These are phyloP conservation scores for Trogon surrucura DNA, from an alignment of 2,113 vertebrate genomes.

Conservation along the genomic window DNA sequence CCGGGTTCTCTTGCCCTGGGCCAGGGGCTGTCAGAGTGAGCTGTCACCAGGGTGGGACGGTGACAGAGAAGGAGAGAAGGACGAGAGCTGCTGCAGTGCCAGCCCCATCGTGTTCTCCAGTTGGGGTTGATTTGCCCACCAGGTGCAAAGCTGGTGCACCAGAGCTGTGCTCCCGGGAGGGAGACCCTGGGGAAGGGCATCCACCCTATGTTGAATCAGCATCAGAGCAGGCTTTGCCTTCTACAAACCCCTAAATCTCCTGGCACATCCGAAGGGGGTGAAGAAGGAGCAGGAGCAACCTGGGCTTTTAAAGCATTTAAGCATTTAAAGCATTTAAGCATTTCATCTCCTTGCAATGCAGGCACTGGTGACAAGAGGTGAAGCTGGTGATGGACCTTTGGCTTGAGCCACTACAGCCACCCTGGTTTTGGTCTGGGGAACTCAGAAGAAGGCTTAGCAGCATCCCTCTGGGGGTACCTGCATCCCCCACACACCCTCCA, in stretches of 20 bases:
- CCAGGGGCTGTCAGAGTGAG: background rate
- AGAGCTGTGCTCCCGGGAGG: no score
- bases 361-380: background rate
- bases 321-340: background rate
- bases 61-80: background rate
- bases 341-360: background rate
- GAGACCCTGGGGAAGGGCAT: background rate
- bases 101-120: no score
- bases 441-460: background rate
- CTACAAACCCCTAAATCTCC: background rate
- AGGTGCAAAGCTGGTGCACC: fast-evolving
- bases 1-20: background rate
- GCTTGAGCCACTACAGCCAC: background rate
- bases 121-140: background rate
- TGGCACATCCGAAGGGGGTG: background rate
- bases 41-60: background rate
- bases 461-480: background rate
- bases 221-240: background rate
- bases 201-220: fast-evolving
- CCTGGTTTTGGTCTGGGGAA: background rate
- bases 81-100: background rate
- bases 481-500: background rate
- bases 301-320: background rate
- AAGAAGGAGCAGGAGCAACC: background rate
- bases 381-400: background rate